Evolutionary conservation across 2,797 vertebrate species (phyloP).

Genomic region (Nannoperca australis): DNA sequence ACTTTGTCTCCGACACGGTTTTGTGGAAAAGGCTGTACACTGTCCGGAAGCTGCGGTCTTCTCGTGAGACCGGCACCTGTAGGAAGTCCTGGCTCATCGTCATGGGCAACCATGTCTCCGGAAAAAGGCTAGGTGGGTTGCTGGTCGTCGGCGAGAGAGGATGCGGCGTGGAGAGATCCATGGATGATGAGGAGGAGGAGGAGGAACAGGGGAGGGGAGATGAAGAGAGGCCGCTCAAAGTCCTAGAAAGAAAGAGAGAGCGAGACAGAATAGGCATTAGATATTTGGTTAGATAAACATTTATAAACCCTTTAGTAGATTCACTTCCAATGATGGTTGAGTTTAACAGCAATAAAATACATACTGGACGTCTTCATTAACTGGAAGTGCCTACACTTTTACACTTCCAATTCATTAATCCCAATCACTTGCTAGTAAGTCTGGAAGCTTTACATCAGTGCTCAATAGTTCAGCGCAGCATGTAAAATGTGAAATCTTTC

Average conservation of each 20-base stretch:
- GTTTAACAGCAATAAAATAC: background rate
- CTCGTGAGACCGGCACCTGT: constrained; percentile 96
- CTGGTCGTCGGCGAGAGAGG: constrained; percentile 87
- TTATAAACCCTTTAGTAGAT: background rate
- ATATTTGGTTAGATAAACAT: background rate
- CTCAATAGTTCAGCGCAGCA: background rate
- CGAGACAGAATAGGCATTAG: too few species aligned
- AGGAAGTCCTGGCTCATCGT: constrained; percentile 94
- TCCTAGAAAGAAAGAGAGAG: constrained; percentile 80
- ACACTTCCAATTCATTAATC: background rate
- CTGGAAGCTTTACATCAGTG: background rate
- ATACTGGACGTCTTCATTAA: background rate
- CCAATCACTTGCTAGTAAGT: background rate
- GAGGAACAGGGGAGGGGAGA: constrained; percentile 69
- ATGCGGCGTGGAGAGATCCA: constrained; percentile 75
- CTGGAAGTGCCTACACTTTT: background rate
- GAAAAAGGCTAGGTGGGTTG: constrained; percentile 91
- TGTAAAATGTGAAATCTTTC: background rate
- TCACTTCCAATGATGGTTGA: background rate
- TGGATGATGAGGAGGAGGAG: constrained; percentile 73
- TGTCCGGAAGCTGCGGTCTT: constrained; percentile 98
- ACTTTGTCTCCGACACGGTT: constrained; percentile 98
- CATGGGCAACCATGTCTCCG: constrained; percentile 98
- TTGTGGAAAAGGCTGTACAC: constrained; percentile 99
- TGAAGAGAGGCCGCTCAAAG: constrained; percentile 89